Percentiles rank a stretch among this genome's conserved stretches.
Conservation (phyloP, 2,888 invertebrate genomes). For the Perizoma flavofasciatum region DNA sequence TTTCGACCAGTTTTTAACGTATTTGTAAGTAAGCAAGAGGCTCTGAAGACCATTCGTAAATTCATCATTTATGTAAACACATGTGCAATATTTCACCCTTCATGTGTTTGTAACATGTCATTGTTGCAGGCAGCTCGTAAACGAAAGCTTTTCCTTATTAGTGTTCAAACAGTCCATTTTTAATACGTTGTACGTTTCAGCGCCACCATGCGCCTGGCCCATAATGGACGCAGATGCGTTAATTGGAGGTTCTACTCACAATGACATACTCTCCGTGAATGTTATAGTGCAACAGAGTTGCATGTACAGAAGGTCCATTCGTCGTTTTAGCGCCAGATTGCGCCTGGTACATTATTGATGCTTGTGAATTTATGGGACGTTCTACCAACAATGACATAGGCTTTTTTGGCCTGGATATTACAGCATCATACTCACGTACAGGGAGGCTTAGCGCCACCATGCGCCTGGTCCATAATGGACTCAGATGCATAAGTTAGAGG, state of each 20-base stretch:
- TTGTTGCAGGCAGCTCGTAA: conserved; percentile 14
- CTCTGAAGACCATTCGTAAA: conserved; percentile 5
- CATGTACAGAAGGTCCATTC: conserved; percentile 1
- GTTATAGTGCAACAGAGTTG: conserved; percentile 54
- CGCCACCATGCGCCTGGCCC: conserved; percentile 53
- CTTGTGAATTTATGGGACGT: too few relatives aligned
- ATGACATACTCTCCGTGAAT: conserved; percentile 64
- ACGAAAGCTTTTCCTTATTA: conserved; percentile 30
- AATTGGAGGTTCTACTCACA: conserved; percentile 53
- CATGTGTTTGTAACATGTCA: conserved; percentile 5
- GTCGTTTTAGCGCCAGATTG: too few relatives aligned
- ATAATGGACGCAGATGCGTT: conserved; percentile 46
- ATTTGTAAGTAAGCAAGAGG: too few relatives aligned
- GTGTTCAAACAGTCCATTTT: conserved; percentile 32
- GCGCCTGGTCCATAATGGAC: conserved; percentile 41
- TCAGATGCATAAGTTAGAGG: conserved; percentile 43
- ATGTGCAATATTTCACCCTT: conserved; percentile 18
- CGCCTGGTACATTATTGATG: too few relatives aligned
- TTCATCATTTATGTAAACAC: conserved; percentile 13
- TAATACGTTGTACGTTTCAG: conserved; percentile 48
- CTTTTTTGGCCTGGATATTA: too few relatives aligned
- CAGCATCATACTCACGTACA: too few relatives aligned
- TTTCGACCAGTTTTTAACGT: too few relatives aligned
- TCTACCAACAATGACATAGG: too few relatives aligned
- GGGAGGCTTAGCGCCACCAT: conserved; percentile 57